phyloP scores from a whole-genome alignment of 2,888 invertebrate species.

The Suillia variegata region DNA sequence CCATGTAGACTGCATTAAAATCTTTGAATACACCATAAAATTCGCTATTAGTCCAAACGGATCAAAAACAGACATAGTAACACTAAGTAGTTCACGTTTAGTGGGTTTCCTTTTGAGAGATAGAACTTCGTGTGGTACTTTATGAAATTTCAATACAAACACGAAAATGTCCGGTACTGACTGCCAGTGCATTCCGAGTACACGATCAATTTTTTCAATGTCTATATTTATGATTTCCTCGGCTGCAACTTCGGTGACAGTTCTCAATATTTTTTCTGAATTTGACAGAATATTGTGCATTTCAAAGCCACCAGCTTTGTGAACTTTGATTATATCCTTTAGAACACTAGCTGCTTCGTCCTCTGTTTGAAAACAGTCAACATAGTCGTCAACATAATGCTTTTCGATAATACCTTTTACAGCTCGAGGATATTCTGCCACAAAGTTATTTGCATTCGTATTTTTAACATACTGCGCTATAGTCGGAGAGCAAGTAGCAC shows the following conservation, averaged over 20 bases:
- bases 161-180: neutral
- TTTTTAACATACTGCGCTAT: conserved; percentile 27
- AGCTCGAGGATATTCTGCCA: conserved; percentile 9
- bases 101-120: too few relatives aligned
- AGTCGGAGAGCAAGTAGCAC: conserved; percentile 15
- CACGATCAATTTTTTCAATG: neutral
- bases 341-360: conserved; percentile 16
- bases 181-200: neutral
- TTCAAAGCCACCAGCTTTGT: conserved; percentile 20
- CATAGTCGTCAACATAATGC: conserved; percentile 25
- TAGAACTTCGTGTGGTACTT: neutral
- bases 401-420: conserved; percentile 15
- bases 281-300: neutral
- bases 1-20: too few relatives aligned
- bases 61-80: too few relatives aligned
- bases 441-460: conserved; percentile 5
- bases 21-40: too few relatives aligned
- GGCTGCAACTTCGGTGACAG: neutral
- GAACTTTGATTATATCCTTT: conserved; percentile 18
- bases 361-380: conserved; percentile 20
- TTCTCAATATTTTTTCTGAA: neutral
- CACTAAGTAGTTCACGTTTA: too few relatives aligned
- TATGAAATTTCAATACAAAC: neutral
- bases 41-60: too few relatives aligned
- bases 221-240: neutral